Evolutionary conservation across 2,113 vertebrate species (phyloP), one percentile per base, ranked within the genome.

Genomic region (Hirundichthys speculiger): DNA sequence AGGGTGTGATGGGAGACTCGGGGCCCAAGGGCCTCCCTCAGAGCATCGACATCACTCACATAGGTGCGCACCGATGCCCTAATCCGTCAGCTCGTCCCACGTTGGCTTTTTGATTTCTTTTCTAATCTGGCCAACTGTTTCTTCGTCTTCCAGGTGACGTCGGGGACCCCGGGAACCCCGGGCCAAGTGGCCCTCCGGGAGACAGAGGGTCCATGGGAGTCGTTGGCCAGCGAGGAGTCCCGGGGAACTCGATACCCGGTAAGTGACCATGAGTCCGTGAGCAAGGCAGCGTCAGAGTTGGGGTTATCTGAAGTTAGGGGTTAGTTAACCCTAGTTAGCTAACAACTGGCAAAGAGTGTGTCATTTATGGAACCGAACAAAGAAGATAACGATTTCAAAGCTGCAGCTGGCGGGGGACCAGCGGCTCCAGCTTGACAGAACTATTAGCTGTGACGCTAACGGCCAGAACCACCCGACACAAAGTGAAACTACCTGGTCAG

Each of bases 1-100:
- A 92, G 90, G 90, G 90, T 13, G n/a, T 65, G 19, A 54, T 21
- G 42, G 92, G 92, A 54, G 86, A 92, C 50, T 52, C 11, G 4
- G 92, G 92, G 10, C 49, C 41, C 4, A 83, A 85, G 72, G 92
- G 92, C 13, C 11, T 14, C 0, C 53, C 62, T n/a, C 27, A 15
- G 16, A 22, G 21, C 6, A 2, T 3, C 8, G 38, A 63, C 0
- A 4, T 83, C 8, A 66, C 45, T 0, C 46, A 75, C 79, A 69
- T 5, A 24, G 88, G 88, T 88, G 69, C 1, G 0, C 6, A 69
- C 56, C 42, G 3, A 11, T 15, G 11, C 27, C 15, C n/a, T 27
- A 6, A 13, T 18, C 27, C 0, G 38, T 58, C 22, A 55, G 19
- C 21, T 24, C 1, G 0, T 22, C 25, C 38, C n/a, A 24, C 16